A percentile compares a stretch with the other conserved stretches of the same genome.
These are phyloP conservation scores for Zophobas atratus DNA, from an alignment of 1,140 invertebrate genomes.

Conservation along the genomic window DNA sequence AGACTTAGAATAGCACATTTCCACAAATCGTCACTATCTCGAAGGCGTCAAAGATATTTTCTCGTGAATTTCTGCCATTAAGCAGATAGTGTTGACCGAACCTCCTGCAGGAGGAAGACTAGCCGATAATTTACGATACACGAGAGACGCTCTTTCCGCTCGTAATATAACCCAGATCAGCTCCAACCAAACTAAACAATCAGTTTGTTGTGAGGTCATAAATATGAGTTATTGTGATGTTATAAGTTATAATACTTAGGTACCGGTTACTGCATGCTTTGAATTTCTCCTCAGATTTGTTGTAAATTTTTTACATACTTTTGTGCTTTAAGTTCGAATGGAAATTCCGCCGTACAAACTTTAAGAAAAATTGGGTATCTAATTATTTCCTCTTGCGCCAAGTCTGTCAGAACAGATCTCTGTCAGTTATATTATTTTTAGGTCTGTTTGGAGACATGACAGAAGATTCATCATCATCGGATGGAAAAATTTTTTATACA, in stretches of 20 bases:
- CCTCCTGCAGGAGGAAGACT: neutral
- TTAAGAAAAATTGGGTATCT: too few relatives aligned
- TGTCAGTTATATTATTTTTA: too few relatives aligned
- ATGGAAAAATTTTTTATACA: too few relatives aligned
- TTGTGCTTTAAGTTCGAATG: too few relatives aligned
- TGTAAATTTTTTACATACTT: too few relatives aligned
- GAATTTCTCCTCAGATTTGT: too few relatives aligned
- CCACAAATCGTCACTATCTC: constrained; percentile 3
- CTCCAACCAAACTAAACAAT: constrained; percentile 5
- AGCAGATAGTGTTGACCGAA: constrained; percentile 12
- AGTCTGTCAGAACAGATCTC: too few relatives aligned
- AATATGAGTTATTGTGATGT: constrained; percentile 9
- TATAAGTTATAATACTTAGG: neutral
- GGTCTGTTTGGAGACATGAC: too few relatives aligned
- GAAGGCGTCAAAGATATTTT: constrained; percentile 11
- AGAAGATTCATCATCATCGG: too few relatives aligned
- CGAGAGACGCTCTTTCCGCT: constrained; percentile 7
- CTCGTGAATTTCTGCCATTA: constrained; percentile 7
- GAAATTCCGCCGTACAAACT: too few relatives aligned
- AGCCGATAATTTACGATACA: constrained; percentile 13
- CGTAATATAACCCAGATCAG: constrained; percentile 13
- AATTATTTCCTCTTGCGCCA: too few relatives aligned
- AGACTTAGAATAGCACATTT: neutral
- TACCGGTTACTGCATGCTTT: too few relatives aligned
- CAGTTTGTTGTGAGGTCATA: constrained; percentile 1